These are phyloP conservation scores for Acanthococcus lagerstroemiae DNA, from an alignment of 2,888 invertebrate species.

Conservation along the genomic window DNA sequence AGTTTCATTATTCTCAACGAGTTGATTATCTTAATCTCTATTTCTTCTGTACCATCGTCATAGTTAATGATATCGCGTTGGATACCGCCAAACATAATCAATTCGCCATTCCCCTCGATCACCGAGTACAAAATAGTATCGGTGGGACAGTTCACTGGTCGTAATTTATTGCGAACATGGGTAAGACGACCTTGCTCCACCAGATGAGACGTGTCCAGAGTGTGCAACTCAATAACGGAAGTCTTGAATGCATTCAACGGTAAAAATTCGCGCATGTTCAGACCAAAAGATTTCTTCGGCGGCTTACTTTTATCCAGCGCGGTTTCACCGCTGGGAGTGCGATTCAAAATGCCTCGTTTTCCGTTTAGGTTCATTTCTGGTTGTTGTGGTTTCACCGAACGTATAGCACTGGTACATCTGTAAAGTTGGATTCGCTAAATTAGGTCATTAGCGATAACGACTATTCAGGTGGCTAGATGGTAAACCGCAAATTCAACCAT, in stretches of 20 bases:
- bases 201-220: conserved; percentile 10
- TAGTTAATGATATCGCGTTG: conserved; percentile 52
- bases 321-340: conserved; percentile 12
- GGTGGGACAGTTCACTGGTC: conserved; percentile 55
- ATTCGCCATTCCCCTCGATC: conserved; percentile 78
- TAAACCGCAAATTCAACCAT: no score
- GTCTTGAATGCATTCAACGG: conserved; percentile 9
- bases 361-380: conserved; percentile 70
- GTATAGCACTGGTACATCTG: conserved; percentile 7
- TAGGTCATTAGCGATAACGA: no score
- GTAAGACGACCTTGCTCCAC: not conserved
- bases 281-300: not conserved
- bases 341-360: conserved; percentile 35
- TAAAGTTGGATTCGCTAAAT: not conserved
- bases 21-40: conserved; percentile 16
- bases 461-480: no score
- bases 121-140: conserved; percentile 83
- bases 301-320: conserved; percentile 5
- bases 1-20: conserved; percentile 17
- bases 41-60: conserved; percentile 28
- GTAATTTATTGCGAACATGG: conserved; percentile 8
- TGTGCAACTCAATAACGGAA: conserved; percentile 14
- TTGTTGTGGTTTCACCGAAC: conserved; percentile 19
- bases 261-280: conserved; percentile 2
- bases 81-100: conserved; percentile 94